Evolutionary conservation across 2,113 vertebrate species (phyloP).

Genomic region (Phyllopteryx taeniolatus): DNA sequence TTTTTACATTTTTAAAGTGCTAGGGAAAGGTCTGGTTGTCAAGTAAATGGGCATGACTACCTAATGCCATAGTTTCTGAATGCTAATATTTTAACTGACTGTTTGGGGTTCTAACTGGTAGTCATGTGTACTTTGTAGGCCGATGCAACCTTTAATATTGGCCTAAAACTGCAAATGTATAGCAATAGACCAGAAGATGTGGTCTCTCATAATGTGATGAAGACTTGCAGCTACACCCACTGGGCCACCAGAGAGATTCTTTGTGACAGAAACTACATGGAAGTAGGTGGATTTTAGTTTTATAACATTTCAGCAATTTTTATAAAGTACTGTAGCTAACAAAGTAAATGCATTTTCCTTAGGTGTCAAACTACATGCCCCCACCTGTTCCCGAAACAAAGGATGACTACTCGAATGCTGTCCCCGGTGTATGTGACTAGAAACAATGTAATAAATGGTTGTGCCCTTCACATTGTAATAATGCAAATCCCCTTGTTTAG

Average conservation of each 20-base stretch:
- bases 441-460: background rate
- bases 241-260: slow-evolving; percentile 72
- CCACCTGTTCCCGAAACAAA: slow-evolving; percentile 1
- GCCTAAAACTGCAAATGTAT: slow-evolving; percentile 56
- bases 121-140: slow-evolving; percentile 23
- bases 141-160: slow-evolving; percentile 42
- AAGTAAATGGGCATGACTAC: too few relatives aligned
- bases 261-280: slow-evolving; percentile 75
- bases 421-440: slow-evolving; percentile 30
- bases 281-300: slow-evolving; percentile 47
- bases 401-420: background rate
- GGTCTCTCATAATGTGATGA: slow-evolving; percentile 40
- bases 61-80: too few relatives aligned
- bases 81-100: too few relatives aligned
- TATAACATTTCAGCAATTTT: rapidly evolving
- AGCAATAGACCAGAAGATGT: slow-evolving; percentile 24
- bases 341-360: background rate
- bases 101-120: background rate
- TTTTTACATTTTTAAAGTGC: too few relatives aligned
- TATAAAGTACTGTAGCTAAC: background rate
- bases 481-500: slow-evolving; percentile 7
- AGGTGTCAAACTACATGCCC: slow-evolving; percentile 52
- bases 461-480: background rate
- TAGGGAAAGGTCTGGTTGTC: too few relatives aligned
- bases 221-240: slow-evolving; percentile 54